Evolutionary conservation across 37 sponge, comb jelly and placozoan genomes (phyloP).

Genomic region (Eunapius fragilis): DNA sequence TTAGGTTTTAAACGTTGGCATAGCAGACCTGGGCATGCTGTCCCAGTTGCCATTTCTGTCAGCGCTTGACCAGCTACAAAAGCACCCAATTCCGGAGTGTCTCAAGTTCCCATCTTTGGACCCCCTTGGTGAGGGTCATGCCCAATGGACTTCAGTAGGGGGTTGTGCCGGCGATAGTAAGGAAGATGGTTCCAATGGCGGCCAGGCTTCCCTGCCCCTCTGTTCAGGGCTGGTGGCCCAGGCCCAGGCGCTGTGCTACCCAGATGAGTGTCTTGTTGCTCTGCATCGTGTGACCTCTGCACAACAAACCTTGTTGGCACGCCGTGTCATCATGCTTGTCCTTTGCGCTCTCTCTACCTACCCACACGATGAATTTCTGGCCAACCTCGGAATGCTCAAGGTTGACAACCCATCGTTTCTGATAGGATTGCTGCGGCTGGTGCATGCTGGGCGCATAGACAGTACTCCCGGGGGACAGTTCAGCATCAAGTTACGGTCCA

Average conservation of each 20-base stretch:
- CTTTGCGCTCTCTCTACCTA: constrained; percentile 25
- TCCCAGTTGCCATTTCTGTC: constrained; percentile 35
- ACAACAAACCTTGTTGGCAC: constrained; percentile 23
- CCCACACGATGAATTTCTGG: constrained; percentile 2
- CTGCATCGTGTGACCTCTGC: constrained; percentile 35
- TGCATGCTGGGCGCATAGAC: constrained; percentile 61
- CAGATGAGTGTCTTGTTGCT: constrained; percentile 35
- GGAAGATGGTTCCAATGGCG: not conserved
- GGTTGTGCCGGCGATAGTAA: not conserved
- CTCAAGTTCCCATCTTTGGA: constrained; percentile 33
- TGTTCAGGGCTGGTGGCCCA: constrained; percentile 20
- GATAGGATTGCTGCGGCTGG: constrained; percentile 43
- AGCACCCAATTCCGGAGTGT: constrained; percentile 12
- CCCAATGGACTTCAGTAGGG: not conserved
- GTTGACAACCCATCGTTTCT: constrained; percentile 25
- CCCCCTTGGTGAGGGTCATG: constrained; percentile 39
- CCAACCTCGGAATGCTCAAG: constrained; percentile 9
- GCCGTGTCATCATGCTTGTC: constrained; percentile 18
- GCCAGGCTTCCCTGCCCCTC: not conserved
- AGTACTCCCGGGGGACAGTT: constrained; percentile 28
- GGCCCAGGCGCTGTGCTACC: constrained; percentile 13
- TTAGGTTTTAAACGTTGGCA: constrained; percentile 41
- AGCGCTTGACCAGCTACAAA: constrained; percentile 60
- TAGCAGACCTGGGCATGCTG: constrained; percentile 31
- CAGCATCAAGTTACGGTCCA: constrained; percentile 8